These are phyloP conservation scores for Elmis aenea DNA, from an alignment of 2,888 invertebrate genomes.

Conservation along the genomic window DNA sequence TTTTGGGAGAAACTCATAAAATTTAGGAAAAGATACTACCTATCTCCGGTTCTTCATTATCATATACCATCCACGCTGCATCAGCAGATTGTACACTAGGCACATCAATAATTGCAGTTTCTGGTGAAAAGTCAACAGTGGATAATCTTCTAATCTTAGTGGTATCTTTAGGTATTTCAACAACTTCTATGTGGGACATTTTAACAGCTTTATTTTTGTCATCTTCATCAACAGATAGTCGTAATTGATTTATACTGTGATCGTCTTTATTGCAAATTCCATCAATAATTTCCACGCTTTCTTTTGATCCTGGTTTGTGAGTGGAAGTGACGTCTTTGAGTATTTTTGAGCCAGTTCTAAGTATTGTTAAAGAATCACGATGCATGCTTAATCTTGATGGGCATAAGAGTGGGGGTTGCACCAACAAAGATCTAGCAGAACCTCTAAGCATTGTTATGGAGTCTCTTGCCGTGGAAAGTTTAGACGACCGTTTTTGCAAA, in stretches of 20 bases:
- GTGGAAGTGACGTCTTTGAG: neutral
- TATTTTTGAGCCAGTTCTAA: slow-evolving; percentile 13
- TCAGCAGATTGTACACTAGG: slow-evolving; percentile 10
- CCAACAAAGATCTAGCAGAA: too few species aligned
- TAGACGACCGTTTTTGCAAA: too few species aligned
- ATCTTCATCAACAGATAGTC: slow-evolving; percentile 2
- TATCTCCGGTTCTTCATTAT: slow-evolving; percentile 7
- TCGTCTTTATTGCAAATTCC: slow-evolving; percentile 4
- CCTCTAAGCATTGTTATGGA: neutral
- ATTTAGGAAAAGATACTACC: neutral
- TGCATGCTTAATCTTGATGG: slow-evolving; percentile 16
- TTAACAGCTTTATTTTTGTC: slow-evolving; percentile 16
- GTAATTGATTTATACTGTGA: neutral
- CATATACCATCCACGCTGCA: slow-evolving; percentile 21
- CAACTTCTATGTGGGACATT: slow-evolving; percentile 31
- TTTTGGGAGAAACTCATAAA: slow-evolving; percentile 2
- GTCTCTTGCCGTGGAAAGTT: too few species aligned
- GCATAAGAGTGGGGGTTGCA: too few species aligned
- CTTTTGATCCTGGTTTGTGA: slow-evolving; percentile 4
- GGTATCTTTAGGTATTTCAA: slow-evolving; percentile 12
- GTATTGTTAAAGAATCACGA: slow-evolving; percentile 20
- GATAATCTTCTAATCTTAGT: slow-evolving; percentile 8
- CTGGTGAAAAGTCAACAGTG: slow-evolving; percentile 13
- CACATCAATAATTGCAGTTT: slow-evolving; percentile 13
- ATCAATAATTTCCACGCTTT: slow-evolving; percentile 13